Evolutionary conservation across 2,888 invertebrate species (phyloP).

Genomic region (Fragum whitleyi): DNA sequence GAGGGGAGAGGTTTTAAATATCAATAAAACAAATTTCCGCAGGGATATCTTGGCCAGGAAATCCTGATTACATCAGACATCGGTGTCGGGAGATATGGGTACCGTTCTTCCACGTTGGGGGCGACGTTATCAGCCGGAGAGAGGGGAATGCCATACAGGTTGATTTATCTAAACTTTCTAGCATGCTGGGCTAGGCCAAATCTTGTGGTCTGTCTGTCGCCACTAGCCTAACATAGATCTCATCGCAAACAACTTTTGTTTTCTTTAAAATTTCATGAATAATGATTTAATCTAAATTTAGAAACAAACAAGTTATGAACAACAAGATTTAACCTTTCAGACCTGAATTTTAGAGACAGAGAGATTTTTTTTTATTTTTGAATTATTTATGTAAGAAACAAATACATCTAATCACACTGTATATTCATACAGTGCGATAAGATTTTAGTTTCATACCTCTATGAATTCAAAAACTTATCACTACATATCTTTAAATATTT

Average conservation of each 20-base stretch:
- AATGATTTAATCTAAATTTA: no score
- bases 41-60: conserved; percentile 19
- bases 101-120: conserved; percentile 33
- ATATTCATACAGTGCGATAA: no score
- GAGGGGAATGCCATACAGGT: conserved; percentile 46
- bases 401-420: no score
- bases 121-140: conserved; percentile 31
- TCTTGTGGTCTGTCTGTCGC: conserved; percentile 50
- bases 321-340: no score
- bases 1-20: conserved; percentile 13
- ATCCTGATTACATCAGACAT: conserved; percentile 12
- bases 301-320: no score
- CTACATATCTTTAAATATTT: no score
- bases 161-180: conserved; percentile 62
- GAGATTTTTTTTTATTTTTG: no score
- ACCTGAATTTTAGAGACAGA: no score
- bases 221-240: conserved; percentile 8
- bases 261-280: no score
- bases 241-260: neutral
- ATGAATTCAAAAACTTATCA: no score
- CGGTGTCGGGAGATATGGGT: neutral
- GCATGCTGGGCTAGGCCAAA: conserved; percentile 52
- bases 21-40: conserved; percentile 17
- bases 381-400: no score
- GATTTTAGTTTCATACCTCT: no score